Base-by-base conservation (phyloP, 2,888 invertebrate species). In the Rhagium mordax region DNA sequence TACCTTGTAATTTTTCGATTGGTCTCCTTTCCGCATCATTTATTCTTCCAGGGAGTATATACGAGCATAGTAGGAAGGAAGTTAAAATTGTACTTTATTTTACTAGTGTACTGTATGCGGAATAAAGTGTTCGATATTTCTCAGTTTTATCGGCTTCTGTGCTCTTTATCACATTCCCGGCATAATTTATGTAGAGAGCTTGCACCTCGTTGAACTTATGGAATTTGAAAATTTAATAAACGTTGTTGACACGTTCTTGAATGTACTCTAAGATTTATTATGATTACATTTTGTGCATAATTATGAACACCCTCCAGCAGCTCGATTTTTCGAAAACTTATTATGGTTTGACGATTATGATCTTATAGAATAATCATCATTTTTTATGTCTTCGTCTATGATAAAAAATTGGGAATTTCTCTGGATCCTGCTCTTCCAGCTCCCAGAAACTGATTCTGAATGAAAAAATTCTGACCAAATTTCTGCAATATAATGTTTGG, bases 11-110 rank as follows among this genome's bases (percentile, higher is more conserved):
- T 78, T 79, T n/a, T 78, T 77, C 76, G 74, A 80, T 80, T 76
- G 78, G 78, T 76, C 73, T 74, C 77, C 73, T 79, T 81, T 80
- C 76, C 79, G 76, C 72, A 71, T 79, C 81, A 80, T 82, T 82
- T 80, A 75, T 74, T 74, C 69, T 74, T 75, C 62, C 53, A 16
- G 29, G 49, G 71, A 57, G 60, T 73, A 72, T 74, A 75, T 70
- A 70, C 53, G 41, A 62, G 47, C 48, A 41, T 51, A 57, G 72
- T 71, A 72, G 65, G 70, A 72, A 74, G 77, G 76, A 74, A 77
- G 74, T 70, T 67, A 49, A 64, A 74, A 65, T 53, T 57, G 72
- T 73, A 76, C 73, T 78, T 78, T 77, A 76, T 78, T 79, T 77
- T 62, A 60, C 72, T 71, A 69, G 74, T 78, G 77, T 78, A 78